A percentile compares a stretch with the other conserved stretches of the same genome.
Conservation (phyloP, 2,797 vertebrate genomes). For the Leptoclinus maculatus region DNA sequence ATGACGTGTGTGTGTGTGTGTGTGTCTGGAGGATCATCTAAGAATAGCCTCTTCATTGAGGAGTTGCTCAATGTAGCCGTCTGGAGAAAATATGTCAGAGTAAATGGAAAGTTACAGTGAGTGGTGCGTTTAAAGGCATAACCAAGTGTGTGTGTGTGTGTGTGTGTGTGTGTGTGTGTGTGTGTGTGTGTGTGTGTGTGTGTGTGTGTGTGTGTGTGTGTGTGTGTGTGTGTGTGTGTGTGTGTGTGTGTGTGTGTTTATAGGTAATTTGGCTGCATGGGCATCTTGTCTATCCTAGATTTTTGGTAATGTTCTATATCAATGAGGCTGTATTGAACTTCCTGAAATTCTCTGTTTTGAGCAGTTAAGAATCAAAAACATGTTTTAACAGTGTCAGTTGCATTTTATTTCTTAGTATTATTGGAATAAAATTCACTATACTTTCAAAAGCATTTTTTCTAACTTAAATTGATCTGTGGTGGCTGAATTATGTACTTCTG, state of each 20-base stretch:
- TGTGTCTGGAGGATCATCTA: neutral
- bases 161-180: too few species aligned
- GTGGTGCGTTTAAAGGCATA: neutral
- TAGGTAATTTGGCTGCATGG: neutral
- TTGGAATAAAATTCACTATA: neutral
- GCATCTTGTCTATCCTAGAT: neutral
- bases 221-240: too few species aligned
- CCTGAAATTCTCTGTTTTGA: neutral
- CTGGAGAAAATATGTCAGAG: neutral
- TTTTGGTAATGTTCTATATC: neutral
- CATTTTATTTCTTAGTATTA: neutral
- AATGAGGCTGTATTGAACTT: neutral
- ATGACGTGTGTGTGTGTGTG: neutral
- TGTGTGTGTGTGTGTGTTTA: neutral
- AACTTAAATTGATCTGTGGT: neutral
- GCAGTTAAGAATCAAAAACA: neutral
- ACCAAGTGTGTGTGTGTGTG: neutral
- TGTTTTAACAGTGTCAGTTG: neutral
- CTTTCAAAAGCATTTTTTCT: neutral
- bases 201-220: too few species aligned
- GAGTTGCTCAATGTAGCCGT: conserved; percentile 1
- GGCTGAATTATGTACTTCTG: neutral
- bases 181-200: too few species aligned
- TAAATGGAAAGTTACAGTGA: conserved; percentile 41
- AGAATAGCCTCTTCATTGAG: neutral